A percentile compares a stretch with the other conserved stretches of the same genome.
Conservation (phyloP, 2,888 invertebrate species). For the Lepidochrysops patricia region DNA sequence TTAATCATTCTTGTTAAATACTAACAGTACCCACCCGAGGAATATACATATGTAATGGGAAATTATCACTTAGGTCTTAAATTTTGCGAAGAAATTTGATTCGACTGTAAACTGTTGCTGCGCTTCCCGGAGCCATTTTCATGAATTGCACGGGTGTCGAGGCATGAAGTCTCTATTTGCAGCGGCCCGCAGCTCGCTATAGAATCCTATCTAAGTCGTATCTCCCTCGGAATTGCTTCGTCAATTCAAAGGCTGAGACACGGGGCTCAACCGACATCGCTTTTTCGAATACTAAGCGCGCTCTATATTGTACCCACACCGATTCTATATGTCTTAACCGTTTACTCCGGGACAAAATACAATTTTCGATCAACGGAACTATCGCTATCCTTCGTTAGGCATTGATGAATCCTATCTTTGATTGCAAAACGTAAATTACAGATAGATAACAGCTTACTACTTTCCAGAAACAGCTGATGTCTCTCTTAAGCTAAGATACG, state of each 20-base stretch:
- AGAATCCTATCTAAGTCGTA: slow-evolving; percentile 10
- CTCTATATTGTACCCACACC: slow-evolving; percentile 17
- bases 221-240: slow-evolving; percentile 25
- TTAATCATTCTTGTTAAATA: too few species aligned
- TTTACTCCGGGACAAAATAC: slow-evolving; percentile 8
- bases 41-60: not conserved
- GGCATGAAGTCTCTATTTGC: slow-evolving; percentile 20
- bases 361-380: slow-evolving; percentile 1
- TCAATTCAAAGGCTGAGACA: slow-evolving; percentile 21
- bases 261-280: slow-evolving; percentile 20
- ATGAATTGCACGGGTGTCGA: slow-evolving; percentile 20
- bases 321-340: slow-evolving; percentile 9
- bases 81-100: not conserved
- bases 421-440: too few species aligned
- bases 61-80: not conserved
- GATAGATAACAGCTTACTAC: too few species aligned
- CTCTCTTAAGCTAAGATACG: too few species aligned
- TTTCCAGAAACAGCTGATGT: too few species aligned
- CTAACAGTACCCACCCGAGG: not conserved
- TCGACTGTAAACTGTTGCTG: not conserved
- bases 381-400: not conserved
- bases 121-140: slow-evolving; percentile 16
- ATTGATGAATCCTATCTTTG: too few species aligned
- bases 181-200: slow-evolving; percentile 3
- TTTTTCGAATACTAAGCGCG: slow-evolving; percentile 24